Conservation (phyloP, 2,113 vertebrate genomes). For the Zonotrichia leucophrys region DNA sequence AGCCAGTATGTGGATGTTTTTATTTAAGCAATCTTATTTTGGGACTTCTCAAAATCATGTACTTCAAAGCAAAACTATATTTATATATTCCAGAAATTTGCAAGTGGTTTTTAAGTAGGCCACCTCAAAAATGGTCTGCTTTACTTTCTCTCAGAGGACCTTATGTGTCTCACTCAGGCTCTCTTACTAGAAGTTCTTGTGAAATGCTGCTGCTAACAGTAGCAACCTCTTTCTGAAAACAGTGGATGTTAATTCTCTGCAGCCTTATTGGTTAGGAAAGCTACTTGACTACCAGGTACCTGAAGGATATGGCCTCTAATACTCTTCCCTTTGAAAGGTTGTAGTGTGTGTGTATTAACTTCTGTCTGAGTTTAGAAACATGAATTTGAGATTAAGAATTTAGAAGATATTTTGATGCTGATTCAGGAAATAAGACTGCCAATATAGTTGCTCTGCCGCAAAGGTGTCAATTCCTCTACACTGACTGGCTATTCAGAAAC, state of each 20-base stretch:
- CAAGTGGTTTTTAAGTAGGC: not conserved
- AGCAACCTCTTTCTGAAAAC: constrained; percentile 1
- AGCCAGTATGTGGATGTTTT: not conserved
- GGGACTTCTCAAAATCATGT: not conserved
- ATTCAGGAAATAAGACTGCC: not conserved
- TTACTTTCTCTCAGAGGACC: not conserved
- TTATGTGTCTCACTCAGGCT: not conserved
- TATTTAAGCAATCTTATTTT: not conserved
- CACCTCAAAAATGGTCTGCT: not conserved
- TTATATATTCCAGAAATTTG: not conserved
- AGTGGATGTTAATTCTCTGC: not conserved
- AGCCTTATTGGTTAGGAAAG: not conserved
- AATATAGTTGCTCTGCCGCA: not conserved
- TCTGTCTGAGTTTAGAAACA: not conserved
- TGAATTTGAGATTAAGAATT: not conserved
- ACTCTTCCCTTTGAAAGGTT: not conserved
- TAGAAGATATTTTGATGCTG: not conserved
- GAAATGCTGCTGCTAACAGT: not conserved
- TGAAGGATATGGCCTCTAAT: not conserved
- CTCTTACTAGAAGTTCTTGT: not conserved
- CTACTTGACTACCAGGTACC: not conserved
- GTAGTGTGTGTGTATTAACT: not conserved
- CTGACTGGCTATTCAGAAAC: not conserved
- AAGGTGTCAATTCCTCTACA: not conserved
- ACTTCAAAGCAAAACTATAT: not conserved